phyloP scores from a whole-genome alignment of 1,140 invertebrate species.

The Eurosta solidaginis region DNA sequence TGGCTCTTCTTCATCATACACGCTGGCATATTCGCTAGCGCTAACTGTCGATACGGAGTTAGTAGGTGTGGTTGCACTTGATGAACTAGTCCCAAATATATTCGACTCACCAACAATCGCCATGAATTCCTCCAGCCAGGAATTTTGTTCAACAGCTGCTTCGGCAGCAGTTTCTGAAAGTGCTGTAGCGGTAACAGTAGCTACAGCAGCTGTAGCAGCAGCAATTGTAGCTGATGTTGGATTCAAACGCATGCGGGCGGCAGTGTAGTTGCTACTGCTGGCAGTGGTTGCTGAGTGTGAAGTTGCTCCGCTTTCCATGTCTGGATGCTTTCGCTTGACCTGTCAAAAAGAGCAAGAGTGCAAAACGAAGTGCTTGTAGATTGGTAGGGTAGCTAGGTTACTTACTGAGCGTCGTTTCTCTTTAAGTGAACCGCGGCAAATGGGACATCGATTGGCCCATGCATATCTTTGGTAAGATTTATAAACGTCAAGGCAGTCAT shows the following conservation, averaged over 20 bases:
- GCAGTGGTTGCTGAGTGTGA: neutral
- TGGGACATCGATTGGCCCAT: conserved; percentile 31
- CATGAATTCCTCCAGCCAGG: conserved; percentile 28
- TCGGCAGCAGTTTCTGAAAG: neutral
- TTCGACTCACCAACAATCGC: neutral
- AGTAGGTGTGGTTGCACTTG: neutral
- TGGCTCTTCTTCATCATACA: neutral
- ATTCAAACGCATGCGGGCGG: neutral
- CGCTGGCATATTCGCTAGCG: neutral
- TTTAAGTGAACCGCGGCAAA: conserved; percentile 26
- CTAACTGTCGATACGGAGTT: neutral
- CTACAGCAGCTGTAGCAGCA: neutral
- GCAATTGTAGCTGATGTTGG: neutral
- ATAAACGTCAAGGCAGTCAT: conserved; percentile 27
- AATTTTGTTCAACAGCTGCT: neutral
- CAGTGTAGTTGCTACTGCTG: neutral
- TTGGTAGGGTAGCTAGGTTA: no score
- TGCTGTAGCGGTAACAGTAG: neutral
- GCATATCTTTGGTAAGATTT: conserved; percentile 28
- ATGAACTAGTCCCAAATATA: neutral
- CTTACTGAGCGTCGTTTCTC: conserved; percentile 26
- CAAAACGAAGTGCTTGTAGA: neutral
- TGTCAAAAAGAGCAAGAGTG: neutral
- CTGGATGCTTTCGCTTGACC: neutral
- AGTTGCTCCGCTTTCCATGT: neutral